Conservation (phyloP, 2,797 vertebrate species). For the Pogonophryne albipinna region DNA sequence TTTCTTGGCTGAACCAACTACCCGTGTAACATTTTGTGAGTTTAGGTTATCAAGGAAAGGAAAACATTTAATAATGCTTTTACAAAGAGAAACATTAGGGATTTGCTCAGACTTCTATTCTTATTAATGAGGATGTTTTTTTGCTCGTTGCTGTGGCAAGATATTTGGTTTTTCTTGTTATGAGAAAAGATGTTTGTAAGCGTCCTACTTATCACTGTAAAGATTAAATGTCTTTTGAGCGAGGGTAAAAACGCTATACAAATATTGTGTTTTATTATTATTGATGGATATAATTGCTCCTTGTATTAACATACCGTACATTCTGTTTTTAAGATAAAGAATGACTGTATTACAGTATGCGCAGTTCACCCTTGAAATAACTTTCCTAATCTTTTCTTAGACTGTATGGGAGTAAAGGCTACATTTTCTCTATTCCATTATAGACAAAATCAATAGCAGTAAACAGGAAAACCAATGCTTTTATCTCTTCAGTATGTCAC, state of each 20-base stretch:
- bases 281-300: background rate
- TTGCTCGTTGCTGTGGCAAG: too few species aligned
- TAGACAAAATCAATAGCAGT: conserved; percentile 1
- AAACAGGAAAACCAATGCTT: conserved; percentile 30
- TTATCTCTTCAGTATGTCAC: background rate
- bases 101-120: too few species aligned
- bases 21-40: background rate
- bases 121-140: too few species aligned
- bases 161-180: too few species aligned
- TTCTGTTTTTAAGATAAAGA: too few species aligned
- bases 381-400: conserved; percentile 12
- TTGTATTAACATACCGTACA: too few species aligned
- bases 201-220: background rate
- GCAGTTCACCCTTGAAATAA: conserved; percentile 3
- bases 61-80: background rate
- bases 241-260: too few species aligned
- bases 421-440: background rate
- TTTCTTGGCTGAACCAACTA: background rate
- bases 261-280: too few species aligned
- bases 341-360: background rate
- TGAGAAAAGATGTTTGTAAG: background rate
- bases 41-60: background rate
- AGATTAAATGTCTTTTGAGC: background rate
- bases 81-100: too few species aligned
- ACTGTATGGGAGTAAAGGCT: conserved; percentile 15